phyloP scores from a whole-genome alignment of 2,797 vertebrate genomes.

The Phoeniculus purpureus region DNA sequence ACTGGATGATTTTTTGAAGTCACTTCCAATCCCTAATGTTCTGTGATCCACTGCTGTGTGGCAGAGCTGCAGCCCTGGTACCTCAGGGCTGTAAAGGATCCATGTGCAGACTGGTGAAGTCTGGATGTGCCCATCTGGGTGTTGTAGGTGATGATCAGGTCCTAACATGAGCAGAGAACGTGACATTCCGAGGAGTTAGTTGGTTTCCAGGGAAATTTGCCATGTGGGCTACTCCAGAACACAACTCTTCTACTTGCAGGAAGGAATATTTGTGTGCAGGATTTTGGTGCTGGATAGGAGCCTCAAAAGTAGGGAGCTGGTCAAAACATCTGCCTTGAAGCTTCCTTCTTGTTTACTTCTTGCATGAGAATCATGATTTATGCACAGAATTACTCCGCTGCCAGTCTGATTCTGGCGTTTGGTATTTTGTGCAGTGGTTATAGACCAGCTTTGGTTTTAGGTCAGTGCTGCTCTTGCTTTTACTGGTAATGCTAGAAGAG shows the following conservation, averaged over 20 bases:
- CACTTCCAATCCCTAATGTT: no score
- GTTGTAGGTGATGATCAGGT: not conserved
- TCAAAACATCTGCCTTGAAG: not conserved
- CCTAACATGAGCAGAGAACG: not conserved
- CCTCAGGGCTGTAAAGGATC: not conserved
- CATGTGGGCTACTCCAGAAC: not conserved
- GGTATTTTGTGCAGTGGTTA: fast-evolving
- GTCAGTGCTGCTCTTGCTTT: not conserved
- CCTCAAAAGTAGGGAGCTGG: not conserved
- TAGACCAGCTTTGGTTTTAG: not conserved
- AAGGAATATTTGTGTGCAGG: not conserved
- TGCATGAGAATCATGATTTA: not conserved
- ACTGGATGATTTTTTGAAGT: no score
- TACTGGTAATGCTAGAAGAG: not conserved
- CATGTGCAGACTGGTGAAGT: not conserved
- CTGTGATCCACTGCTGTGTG: no score
- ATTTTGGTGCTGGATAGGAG: not conserved
- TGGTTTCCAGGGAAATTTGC: not conserved
- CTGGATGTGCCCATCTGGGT: not conserved
- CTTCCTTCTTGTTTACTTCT: not conserved
- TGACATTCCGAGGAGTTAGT: not conserved
- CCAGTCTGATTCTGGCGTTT: not conserved
- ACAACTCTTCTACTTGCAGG: not conserved
- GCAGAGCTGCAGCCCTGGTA: not conserved
- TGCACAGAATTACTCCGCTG: not conserved